A percentile compares a stretch with the other conserved stretches of the same genome.
phyloP scores from a whole-genome alignment of 2,113 vertebrate species.

The Lycaon pictus region DNA sequence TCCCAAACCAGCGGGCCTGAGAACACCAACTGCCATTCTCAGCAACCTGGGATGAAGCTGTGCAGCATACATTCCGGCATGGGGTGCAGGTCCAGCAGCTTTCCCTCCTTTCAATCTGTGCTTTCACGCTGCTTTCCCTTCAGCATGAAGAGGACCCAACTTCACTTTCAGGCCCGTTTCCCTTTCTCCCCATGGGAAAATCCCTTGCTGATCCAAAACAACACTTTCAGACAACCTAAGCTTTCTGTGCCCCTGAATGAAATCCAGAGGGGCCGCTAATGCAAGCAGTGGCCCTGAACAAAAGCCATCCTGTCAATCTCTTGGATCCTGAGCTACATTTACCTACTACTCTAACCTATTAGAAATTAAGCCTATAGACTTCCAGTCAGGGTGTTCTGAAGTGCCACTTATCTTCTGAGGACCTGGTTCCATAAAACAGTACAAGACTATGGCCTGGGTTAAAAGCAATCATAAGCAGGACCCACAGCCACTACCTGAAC shows the following conservation, averaged over 20 bases:
- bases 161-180: not conserved
- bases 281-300: not conserved
- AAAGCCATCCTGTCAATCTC: not conserved
- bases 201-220: not conserved
- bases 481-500: not conserved
- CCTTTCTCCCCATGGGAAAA: not conserved
- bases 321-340: not conserved
- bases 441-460: not conserved
- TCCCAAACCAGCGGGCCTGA: not conserved
- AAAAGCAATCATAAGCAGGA: not conserved
- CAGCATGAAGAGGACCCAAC: no score
- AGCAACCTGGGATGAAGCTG: not conserved
- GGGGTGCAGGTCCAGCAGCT: rapidly evolving
- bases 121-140: not conserved
- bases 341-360: not conserved
- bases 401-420: not conserved
- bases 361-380: not conserved
- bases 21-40: not conserved
- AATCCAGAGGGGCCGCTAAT: not conserved
- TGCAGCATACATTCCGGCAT: not conserved
- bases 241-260: not conserved
- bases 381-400: not conserved
- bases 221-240: not conserved
- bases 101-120: not conserved
- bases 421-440: not conserved